These are phyloP conservation scores for Meriones unguiculatus DNA, from an alignment of 2,113 vertebrate species.

Conservation along the genomic window DNA sequence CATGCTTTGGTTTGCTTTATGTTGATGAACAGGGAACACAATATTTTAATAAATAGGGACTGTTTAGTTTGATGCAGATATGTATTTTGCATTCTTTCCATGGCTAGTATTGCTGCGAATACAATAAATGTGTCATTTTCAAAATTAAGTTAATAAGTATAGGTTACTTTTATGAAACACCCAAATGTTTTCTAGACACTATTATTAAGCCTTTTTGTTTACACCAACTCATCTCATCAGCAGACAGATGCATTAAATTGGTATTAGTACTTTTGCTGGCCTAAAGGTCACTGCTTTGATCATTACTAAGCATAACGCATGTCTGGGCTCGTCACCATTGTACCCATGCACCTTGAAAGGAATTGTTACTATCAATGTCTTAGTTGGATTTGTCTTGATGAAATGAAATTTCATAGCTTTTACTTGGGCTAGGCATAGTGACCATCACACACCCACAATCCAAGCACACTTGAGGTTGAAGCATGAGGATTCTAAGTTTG, in stretches of 20 bases:
- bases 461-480: neutral
- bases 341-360: neutral
- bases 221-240: neutral
- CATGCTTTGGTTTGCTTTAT: neutral
- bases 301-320: neutral
- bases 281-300: neutral
- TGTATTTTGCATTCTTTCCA: neutral
- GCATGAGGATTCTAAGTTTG: neutral
- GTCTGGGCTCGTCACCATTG: neutral
- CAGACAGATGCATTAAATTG: neutral
- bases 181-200: neutral
- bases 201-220: neutral
- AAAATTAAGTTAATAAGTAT: neutral
- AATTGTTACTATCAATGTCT: neutral
- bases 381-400: neutral
- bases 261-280: neutral
- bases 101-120: neutral
- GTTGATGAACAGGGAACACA: neutral
- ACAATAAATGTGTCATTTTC: neutral
- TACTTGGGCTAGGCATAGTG: neutral
- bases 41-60: neutral
- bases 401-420: neutral
- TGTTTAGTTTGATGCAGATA: neutral
- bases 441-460: neutral
- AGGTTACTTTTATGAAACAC: conserved; percentile 10